phyloP scores from a whole-genome alignment of 2,797 vertebrate genomes.

The Babyrousa celebensis region DNA sequence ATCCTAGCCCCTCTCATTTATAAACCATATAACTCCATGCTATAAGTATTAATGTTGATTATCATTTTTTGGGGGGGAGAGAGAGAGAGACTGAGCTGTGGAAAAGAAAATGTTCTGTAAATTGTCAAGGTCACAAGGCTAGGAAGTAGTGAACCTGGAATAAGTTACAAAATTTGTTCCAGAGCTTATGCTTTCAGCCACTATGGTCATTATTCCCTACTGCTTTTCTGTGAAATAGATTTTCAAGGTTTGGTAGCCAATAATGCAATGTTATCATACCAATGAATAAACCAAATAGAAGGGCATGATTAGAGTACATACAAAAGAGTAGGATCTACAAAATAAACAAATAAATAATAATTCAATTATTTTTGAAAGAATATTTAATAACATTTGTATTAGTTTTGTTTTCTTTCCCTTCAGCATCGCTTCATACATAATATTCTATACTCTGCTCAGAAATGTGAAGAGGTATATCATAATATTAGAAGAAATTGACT shows the following conservation, averaged over 20 bases:
- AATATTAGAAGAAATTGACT: not conserved
- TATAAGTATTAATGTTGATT: not conserved
- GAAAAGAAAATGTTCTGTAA: not conserved
- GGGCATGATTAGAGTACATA: not conserved
- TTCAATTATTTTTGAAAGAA: not conserved
- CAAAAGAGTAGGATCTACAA: not conserved
- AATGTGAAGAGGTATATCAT: not conserved
- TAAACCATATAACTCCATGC: not conserved
- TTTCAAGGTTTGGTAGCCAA: not conserved
- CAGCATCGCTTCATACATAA: not conserved
- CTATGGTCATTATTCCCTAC: not conserved
- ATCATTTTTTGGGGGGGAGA: not conserved
- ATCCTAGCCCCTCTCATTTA: not conserved
- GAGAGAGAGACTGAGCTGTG: not conserved
- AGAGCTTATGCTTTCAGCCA: not conserved
- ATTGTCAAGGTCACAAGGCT: not conserved
- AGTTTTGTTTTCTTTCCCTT: not conserved
- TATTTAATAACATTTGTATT: not conserved
- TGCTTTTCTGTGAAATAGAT: not conserved
- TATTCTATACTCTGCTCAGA: not conserved
- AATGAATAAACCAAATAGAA: not conserved
- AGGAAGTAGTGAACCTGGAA: not conserved
- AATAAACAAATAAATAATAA: not conserved
- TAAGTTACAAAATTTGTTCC: not conserved
- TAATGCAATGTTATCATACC: not conserved